Conservation (phyloP, 2,888 invertebrate genomes). For the Lasioglossum malachurum region DNA sequence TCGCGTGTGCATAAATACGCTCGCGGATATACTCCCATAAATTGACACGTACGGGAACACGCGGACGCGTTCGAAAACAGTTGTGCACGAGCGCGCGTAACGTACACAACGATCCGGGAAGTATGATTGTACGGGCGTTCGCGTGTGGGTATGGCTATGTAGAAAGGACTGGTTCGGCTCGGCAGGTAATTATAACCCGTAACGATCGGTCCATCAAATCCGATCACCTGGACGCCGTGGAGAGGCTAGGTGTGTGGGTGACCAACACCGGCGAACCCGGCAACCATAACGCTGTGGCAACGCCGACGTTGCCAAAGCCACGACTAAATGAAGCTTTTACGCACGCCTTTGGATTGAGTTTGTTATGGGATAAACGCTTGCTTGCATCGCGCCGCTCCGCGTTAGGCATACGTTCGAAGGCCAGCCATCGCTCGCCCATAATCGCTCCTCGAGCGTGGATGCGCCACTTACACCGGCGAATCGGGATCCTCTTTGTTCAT, state of each 20-base stretch:
- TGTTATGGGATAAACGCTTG: constrained; percentile 78
- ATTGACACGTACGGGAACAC: constrained; percentile 50
- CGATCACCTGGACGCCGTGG: constrained; percentile 71
- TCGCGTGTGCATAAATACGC: constrained; percentile 56
- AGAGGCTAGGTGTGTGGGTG: constrained; percentile 42
- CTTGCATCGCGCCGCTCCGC: constrained; percentile 58
- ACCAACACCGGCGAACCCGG: constrained; percentile 32
- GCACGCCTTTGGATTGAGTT: constrained; percentile 77
- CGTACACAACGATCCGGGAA: neutral
- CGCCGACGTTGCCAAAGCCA: constrained; percentile 60
- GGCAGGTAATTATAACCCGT: constrained; percentile 81
- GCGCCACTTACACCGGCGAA: constrained; percentile 72
- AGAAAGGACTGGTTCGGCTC: constrained; percentile 72
- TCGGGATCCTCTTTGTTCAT: constrained; percentile 61
- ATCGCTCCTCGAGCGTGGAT: constrained; percentile 67
- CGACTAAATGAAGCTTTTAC: constrained; percentile 82
- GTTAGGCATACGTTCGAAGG: constrained; percentile 61
- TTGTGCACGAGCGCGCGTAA: neutral
- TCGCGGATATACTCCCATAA: constrained; percentile 51
- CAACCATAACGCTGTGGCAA: constrained; percentile 56
- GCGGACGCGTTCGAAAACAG: constrained; percentile 13
- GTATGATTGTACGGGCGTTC: neutral
- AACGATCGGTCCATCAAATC: constrained; percentile 83
- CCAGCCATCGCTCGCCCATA: constrained; percentile 62
- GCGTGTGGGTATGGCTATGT: constrained; percentile 11